phyloP scores from a whole-genome alignment of 64 coral and sea anemone genomes.

The Orbicella faveolata region DNA sequence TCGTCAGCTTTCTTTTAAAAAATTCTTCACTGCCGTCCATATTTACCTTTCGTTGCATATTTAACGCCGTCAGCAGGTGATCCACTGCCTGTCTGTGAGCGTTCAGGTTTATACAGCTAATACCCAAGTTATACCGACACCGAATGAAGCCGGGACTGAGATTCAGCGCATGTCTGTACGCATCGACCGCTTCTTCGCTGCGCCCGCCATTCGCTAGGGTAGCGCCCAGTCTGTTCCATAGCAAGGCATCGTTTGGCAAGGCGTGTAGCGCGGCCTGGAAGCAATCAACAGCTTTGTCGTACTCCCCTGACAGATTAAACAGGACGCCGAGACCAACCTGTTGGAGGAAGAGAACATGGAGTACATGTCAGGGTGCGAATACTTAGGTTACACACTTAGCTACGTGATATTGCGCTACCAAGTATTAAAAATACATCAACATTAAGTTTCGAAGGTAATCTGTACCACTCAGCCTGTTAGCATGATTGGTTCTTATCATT shows the following conservation, averaged over 20 bases:
- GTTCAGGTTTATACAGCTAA: conserved; percentile 93
- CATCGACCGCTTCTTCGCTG: conserved; percentile 97
- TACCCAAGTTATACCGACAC: conserved; percentile 95
- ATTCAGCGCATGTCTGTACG: conserved; percentile 90
- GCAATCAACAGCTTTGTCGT: conserved; percentile 98
- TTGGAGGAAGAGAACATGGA: not conserved
- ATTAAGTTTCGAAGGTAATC: too few relatives aligned
- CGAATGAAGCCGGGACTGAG: conserved; percentile 92
- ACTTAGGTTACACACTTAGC: not conserved
- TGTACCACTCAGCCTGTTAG: too few relatives aligned
- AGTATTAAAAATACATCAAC: too few relatives aligned
- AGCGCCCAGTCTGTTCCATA: conserved; percentile 97
- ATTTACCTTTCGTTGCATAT: conserved; percentile 84
- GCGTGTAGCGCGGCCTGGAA: conserved; percentile 88
- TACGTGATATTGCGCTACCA: too few relatives aligned
- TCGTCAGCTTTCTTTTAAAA: too few relatives aligned
- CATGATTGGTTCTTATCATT: too few relatives aligned
- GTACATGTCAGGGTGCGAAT: not conserved
- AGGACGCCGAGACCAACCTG: conserved; percentile 94
- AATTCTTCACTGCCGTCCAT: not conserved
- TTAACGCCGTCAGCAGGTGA: conserved; percentile 85
- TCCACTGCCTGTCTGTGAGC: conserved; percentile 84
- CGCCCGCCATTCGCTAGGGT: conserved; percentile 96
- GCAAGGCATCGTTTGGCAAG: conserved; percentile 68
- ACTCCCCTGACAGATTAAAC: conserved; percentile 95